Evolutionary conservation across 2,888 invertebrate genomes (phyloP).

Genomic region (Nematopogon swammerdamellus): DNA sequence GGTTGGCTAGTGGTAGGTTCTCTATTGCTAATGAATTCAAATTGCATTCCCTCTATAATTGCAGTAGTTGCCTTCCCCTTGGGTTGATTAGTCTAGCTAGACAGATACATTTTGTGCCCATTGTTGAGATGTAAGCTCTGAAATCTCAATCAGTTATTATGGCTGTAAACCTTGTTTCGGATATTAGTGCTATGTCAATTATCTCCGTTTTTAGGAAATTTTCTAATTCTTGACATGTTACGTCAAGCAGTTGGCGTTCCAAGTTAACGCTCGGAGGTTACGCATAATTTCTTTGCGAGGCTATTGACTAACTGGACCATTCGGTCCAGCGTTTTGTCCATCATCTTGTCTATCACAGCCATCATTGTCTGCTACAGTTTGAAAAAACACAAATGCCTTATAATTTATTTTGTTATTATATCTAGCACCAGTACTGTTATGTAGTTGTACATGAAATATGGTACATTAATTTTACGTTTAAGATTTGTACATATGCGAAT

Average conservation of each 20-base stretch:
- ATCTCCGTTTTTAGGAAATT: conserved; percentile 1
- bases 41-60: neutral
- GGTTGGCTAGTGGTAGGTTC: neutral
- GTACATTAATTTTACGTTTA: no score
- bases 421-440: no score
- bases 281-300: neutral
- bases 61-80: neutral
- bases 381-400: no score
- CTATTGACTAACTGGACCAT: neutral
- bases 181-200: conserved; percentile 5
- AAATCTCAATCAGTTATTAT: neutral
- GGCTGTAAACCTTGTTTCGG: neutral
- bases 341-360: no score
- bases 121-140: neutral
- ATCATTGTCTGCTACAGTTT: neutral
- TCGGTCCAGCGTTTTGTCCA: neutral
- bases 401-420: no score
- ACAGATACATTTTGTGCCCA: neutral
- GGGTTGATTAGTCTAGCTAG: neutral
- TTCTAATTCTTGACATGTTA: conserved; percentile 3
- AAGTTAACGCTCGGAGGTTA: conserved; percentile 2
- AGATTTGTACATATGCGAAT: no score
- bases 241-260: conserved; percentile 4
- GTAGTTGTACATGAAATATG: no score
- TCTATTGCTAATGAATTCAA: neutral